Base-by-base conservation (phyloP, 2,888 invertebrate species). In the Encarsia formosa region DNA sequence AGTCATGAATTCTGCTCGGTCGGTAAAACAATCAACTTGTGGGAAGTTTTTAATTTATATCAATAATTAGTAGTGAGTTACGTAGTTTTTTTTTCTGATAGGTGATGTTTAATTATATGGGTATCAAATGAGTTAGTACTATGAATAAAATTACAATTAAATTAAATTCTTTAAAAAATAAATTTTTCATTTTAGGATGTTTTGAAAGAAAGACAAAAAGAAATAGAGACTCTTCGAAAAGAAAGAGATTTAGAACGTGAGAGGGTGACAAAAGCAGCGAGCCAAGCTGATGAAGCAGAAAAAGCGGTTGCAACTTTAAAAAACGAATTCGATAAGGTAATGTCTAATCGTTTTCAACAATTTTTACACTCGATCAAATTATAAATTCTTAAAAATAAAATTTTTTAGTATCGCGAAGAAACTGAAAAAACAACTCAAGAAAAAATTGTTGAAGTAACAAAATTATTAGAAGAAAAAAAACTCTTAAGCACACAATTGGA, bases 161-260 rank as follows among this genome's bases (percentile, higher is more conserved):
- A n/a, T n/a, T n/a, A n/a, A n/a, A n/a, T n/a, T n/a, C n/a, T n/a
- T n/a, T n/a, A n/a, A n/a, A n/a, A 23, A 29, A 13, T 45, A 32
- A 11, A n/a, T 16, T 20, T 38, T 9, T 22, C 11, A 50, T 69
- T 74, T 51, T 74, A 96, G 94, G 93, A 94, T 73, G 79, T 91
- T 26, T 77, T 97, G 53, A 86, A 89, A 69, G 96, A 97, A 75
- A 97, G 96, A 72, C 92, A 96, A 68, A 87, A 88, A 60, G 95
- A 97, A 69, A 86, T 98, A 67, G 94, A 96, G 69, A 87, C 91
- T 66, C 78, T 98, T 63, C 81, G 96, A 73, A 86, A 87, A 57
- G 97, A 98, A 72, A 78, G 94, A 45, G 96, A 97, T 67, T 71
- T 95, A 63, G 97, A 95, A 70, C 80, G 94, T 63, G 84, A 89